Conservation (phyloP, 2,888 invertebrate species). For the Drosophila paracracens region DNA sequence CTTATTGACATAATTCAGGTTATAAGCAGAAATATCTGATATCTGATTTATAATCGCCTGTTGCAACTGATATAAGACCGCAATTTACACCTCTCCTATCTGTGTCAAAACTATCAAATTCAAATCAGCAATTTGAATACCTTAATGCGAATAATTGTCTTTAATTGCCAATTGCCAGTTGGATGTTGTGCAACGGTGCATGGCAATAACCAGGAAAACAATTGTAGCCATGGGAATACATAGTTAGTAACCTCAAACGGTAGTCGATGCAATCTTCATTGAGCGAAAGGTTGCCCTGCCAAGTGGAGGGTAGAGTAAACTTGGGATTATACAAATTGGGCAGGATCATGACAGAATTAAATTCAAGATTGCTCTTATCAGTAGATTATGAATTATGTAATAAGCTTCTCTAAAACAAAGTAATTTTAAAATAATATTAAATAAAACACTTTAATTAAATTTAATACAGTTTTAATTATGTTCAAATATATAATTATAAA, state of each 20-base stretch:
- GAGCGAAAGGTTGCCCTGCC: neutral
- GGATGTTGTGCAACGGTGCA: neutral
- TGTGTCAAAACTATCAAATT: neutral
- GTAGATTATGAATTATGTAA: too few relatives aligned
- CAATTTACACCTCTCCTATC: neutral
- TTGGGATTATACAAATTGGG: neutral
- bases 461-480: neutral
- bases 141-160: neutral
- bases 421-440: neutral
- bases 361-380: too few relatives aligned
- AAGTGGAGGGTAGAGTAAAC: neutral
- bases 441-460: neutral
- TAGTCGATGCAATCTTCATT: neutral
- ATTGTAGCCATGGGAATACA: neutral
- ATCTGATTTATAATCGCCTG: neutral
- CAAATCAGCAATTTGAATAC: neutral
- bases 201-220: neutral
- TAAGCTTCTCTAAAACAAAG: neutral
- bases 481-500: neutral
- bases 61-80: neutral
- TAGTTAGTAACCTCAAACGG: neutral
- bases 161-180: neutral
- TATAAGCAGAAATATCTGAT: too few relatives aligned
- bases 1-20: neutral
- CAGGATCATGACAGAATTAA: neutral